Conservation (phyloP, 2,888 invertebrate genomes). For the Drosophila fungiperda region DNA sequence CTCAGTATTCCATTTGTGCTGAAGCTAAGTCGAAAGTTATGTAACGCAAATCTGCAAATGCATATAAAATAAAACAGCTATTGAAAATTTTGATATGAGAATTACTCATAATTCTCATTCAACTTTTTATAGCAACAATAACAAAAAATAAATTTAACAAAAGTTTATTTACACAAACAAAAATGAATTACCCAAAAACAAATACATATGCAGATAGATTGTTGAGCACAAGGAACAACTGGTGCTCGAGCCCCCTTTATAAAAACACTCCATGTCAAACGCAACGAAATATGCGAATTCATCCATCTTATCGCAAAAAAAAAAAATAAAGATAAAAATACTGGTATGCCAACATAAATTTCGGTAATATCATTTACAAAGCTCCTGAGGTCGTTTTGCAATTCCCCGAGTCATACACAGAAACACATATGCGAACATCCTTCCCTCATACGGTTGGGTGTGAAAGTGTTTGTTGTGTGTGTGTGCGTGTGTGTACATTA, state of each 20-base stretch:
- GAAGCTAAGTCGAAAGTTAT: neutral
- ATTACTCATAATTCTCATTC: neutral
- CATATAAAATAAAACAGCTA: neutral
- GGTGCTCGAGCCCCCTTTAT: slow-evolving; percentile 24
- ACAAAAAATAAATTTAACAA: slow-evolving; percentile 51
- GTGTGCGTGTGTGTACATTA: neutral
- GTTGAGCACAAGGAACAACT: slow-evolving; percentile 43
- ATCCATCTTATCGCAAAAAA: slow-evolving; percentile 38
- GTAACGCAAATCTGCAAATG: neutral
- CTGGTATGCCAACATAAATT: slow-evolving; percentile 23
- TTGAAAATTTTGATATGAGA: neutral
- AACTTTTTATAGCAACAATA: slow-evolving; percentile 8
- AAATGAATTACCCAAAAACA: slow-evolving; percentile 20
- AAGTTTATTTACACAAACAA: slow-evolving; percentile 26
- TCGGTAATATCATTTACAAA: slow-evolving; percentile 47
- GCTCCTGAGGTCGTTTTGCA: slow-evolving; percentile 35
- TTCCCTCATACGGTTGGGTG: neutral
- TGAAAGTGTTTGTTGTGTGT: neutral
- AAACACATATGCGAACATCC: slow-evolving; percentile 16
- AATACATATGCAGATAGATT: slow-evolving; percentile 22
- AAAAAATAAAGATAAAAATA: slow-evolving; percentile 5
- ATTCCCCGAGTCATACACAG: neutral
- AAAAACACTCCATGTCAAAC: slow-evolving; percentile 7
- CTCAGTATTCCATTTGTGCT: neutral
- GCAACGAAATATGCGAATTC: slow-evolving; percentile 39